These are phyloP conservation scores for Pandemis heparana DNA, from an alignment of 2,888 invertebrate genomes.

Conservation along the genomic window DNA sequence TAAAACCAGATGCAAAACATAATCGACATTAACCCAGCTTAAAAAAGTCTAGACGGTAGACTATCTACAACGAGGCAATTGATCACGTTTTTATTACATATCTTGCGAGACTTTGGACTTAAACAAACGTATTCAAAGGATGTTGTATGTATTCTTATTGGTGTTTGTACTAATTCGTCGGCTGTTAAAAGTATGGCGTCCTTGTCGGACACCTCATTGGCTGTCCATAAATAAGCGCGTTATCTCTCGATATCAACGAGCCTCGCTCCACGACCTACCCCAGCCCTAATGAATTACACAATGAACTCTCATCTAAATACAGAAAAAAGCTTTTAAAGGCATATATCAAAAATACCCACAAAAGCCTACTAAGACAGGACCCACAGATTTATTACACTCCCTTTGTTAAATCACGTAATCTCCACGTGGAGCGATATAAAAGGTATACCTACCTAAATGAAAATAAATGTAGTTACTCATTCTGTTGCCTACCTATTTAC, in stretches of 20 bases:
- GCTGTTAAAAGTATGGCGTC: constrained; percentile 75
- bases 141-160: constrained; percentile 63
- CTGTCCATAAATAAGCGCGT: constrained; percentile 77
- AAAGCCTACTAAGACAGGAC: constrained; percentile 86
- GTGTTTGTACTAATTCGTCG: constrained; percentile 75
- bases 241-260: constrained; percentile 83
- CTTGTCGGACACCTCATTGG: constrained; percentile 79
- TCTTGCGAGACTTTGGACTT: background rate
- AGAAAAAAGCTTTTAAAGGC: constrained; percentile 86
- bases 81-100: background rate
- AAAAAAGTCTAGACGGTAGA: constrained; percentile 29
- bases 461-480: constrained; percentile 86
- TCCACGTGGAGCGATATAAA: constrained; percentile 84
- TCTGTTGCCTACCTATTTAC: constrained; percentile 82
- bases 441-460: constrained; percentile 79
- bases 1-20: constrained; percentile 9
- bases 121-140: constrained; percentile 45
- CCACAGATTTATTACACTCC: constrained; percentile 81
- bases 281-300: constrained; percentile 85
- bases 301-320: constrained; percentile 86
- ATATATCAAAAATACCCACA: constrained; percentile 86
- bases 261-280: constrained; percentile 74
- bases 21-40: constrained; percentile 7
- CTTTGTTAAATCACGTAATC: constrained; percentile 86
- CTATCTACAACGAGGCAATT: constrained; percentile 13